These are phyloP conservation scores for Tragelaphus strepsiceros DNA, from an alignment of 2,113 vertebrate genomes.

Conservation along the genomic window DNA sequence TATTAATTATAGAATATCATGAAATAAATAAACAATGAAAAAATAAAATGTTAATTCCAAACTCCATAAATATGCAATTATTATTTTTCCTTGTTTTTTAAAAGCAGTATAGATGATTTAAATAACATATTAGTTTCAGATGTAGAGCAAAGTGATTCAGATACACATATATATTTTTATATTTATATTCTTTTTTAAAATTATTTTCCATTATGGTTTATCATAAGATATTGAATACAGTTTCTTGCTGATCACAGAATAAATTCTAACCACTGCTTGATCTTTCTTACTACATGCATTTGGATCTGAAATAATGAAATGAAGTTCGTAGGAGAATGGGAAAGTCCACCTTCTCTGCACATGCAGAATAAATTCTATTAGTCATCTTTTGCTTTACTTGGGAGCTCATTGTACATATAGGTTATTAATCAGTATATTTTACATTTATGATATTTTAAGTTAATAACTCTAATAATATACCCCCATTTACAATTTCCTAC, in stretches of 20 bases:
- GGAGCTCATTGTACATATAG: background rate
- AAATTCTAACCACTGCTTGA: background rate
- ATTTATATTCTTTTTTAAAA: background rate
- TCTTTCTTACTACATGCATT: background rate
- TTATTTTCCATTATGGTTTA: background rate
- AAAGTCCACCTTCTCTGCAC: background rate
- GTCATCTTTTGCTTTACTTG: background rate
- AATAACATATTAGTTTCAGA: background rate
- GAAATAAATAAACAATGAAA: background rate
- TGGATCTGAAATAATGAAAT: background rate
- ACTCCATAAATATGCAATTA: background rate
- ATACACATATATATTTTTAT: background rate
- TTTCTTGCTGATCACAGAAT: background rate
- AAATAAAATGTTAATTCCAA: background rate
- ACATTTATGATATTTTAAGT: background rate
- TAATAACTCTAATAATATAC: background rate
- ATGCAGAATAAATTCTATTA: background rate
- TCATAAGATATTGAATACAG: background rate
- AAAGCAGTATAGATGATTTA: background rate
- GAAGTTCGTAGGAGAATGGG: background rate
- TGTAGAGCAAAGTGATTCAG: background rate
- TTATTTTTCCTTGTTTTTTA: background rate
- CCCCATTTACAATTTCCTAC: background rate
- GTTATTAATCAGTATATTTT: background rate
- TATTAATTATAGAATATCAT: background rate